A percentile compares a stretch with the other conserved stretches of the same genome.
Evolutionary conservation across 2,888 invertebrate genomes (phyloP).

Genomic region (Aethes cnicana): DNA sequence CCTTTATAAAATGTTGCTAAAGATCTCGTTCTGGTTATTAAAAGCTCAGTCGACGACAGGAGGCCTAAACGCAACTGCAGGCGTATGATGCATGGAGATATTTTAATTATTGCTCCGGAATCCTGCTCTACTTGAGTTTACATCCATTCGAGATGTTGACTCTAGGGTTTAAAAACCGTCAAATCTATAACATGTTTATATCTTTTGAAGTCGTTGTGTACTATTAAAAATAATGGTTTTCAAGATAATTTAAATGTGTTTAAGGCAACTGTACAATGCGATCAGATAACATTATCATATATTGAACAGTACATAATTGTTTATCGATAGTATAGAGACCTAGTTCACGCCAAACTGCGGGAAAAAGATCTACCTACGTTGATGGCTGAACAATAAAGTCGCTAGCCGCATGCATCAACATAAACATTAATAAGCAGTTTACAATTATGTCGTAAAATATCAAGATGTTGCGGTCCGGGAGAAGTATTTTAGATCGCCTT

Average conservation of each 20-base stretch:
- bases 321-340: conserved; percentile 21
- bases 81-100: conserved; percentile 1
- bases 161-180: too few relatives aligned
- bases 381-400: conserved; percentile 32
- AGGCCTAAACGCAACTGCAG: conserved; percentile 12
- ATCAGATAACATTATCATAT: conserved; percentile 25
- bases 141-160: too few relatives aligned
- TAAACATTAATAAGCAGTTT: conserved; percentile 30
- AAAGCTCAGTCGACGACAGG: conserved; percentile 5
- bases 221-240: too few relatives aligned
- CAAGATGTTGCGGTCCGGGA: conserved; percentile 34
- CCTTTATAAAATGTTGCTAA: conserved; percentile 7
- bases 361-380: conserved; percentile 34
- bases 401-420: conserved; percentile 32
- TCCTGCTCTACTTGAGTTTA: conserved; percentile 9
- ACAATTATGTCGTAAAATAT: conserved; percentile 32
- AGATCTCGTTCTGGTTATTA: conserved; percentile 12
- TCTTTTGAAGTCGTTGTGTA: too few relatives aligned
- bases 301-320: conserved; percentile 30
- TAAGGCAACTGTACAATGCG: conserved; percentile 7
- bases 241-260: too few relatives aligned
- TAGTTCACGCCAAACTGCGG: conserved; percentile 34
- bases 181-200: too few relatives aligned
- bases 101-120: conserved; percentile 18
- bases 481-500: conserved; percentile 33